Conservation (phyloP, 2,888 invertebrate genomes). For the Lycaena phlaeas region DNA sequence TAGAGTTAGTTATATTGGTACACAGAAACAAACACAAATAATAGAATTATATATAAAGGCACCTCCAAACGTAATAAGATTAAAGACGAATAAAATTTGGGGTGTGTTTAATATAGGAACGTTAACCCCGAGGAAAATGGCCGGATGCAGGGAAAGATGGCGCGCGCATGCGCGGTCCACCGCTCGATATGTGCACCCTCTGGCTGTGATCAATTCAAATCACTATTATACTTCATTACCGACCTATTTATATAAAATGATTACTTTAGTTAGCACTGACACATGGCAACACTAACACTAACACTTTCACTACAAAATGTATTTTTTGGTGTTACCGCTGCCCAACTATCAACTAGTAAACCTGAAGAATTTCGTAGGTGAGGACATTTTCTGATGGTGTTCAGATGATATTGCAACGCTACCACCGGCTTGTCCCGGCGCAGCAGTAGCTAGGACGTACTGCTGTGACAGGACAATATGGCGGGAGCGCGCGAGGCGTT, state of each 20-base stretch:
- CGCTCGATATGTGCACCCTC: constrained; percentile 68
- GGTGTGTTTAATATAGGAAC: constrained; percentile 24
- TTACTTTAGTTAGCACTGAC: constrained; percentile 9
- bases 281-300: constrained; percentile 16
- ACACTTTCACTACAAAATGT: constrained; percentile 1
- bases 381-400: constrained; percentile 5
- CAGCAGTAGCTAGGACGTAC: constrained; percentile 92
- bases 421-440: constrained; percentile 84
- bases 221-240: constrained; percentile 1
- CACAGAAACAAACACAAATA: not conserved
- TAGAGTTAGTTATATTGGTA: too few species aligned
- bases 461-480: constrained; percentile 99
- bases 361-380: not conserved
- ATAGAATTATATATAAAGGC: not conserved
- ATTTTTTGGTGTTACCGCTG: constrained; percentile 1
- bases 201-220: constrained; percentile 33
- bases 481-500: constrained; percentile 71
- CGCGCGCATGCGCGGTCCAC: constrained; percentile 56
- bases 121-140: constrained; percentile 53
- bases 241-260: constrained; percentile 17
- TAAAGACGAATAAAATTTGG: constrained; percentile 13
- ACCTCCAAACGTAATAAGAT: not conserved
- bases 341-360: not conserved
- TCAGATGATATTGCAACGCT: constrained; percentile 35
- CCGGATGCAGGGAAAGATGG: constrained; percentile 56